Base-by-base conservation (phyloP, 1,140 invertebrate species). In the Triops cancriformis region DNA sequence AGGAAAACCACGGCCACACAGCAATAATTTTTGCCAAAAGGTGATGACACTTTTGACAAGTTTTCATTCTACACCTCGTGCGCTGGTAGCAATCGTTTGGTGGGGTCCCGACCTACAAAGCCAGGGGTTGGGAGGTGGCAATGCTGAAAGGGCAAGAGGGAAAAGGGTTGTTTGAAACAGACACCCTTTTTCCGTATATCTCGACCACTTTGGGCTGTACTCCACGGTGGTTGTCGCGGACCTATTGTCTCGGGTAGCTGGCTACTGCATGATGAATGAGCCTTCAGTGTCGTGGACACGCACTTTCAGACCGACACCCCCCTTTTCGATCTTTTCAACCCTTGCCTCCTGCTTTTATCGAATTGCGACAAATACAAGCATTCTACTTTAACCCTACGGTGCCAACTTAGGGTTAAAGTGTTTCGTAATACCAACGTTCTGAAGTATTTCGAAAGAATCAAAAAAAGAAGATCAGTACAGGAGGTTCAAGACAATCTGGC, bases 31-130 rank as follows among this genome's bases (percentile, higher is more conserved):
- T 64, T 64, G 14, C 51, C 51, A 18, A 64, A 64, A 23, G 10
- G 51, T 64, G 51, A 23, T 64, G 51, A 64, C 51, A 64, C 31
- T 64, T 64, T 64, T 64, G 51, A 64, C 51, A 64, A 64, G 51
- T 64, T 64, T 64, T 64, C 51, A 23, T 14, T 64, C 51, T 64
- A 18, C 51, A 64, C 51, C 51, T 64, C 51, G 51, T 64, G 51
- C 51, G 10, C 51, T 64, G 23, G 51, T 18, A 64, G 51, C 51
- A 64, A 64, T 64, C 23, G 51, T 64, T n/a, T 23, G 51, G 51
- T 37, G 7, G 2, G 51, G 51, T 64, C n/a, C 14, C 51, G 14
- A 64, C 51, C 4, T 23, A 23, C 18, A 64, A 64, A 14, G 51
- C 10, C 10, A 64, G 51, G 43, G n/a, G n/a, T n/a, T 37, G 31